Evolutionary conservation across 2,797 vertebrate genomes (phyloP), one percentile per base, ranked within the genome.

Genomic region (Cephalopachus bancanus): DNA sequence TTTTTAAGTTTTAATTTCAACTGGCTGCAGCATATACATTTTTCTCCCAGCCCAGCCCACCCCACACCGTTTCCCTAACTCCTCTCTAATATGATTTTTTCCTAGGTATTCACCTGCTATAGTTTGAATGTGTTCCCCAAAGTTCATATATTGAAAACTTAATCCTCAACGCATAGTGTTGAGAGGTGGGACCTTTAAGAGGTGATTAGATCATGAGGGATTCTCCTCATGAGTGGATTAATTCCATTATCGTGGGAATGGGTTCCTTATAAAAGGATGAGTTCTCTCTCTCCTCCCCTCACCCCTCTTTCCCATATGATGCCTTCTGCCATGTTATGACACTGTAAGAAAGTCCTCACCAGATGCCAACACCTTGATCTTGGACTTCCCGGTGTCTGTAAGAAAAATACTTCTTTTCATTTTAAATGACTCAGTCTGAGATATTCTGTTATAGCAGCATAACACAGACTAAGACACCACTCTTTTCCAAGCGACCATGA

Each of bases 1-100:
- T 44, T 85, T 90, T 78, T 10, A 94, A 75, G 17, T 95, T 94
- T 85, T 87, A 84, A 55, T 59, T 71, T 91, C 53, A 88, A n/a
- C 8, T 51, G 16, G 17, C 69, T 67, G 2, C 12, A 49, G 15
- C 5, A 59, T 65, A 74, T 16, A 76, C 11, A 78, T 22, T 59
- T 7, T 93, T 80, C 53, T 51, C 15, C 0, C 83, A 71, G 44
- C 44, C 44, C 44, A 44, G 44, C 44, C 44, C 44, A 44, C 44
- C 44, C 44, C 44, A 44, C 44, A 44, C 65, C 26, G 85, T 44
- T 9, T 15, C 44, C n/a, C 72, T 74, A 78, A 78, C 24, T 75
- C 60, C 53, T 83, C 26, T 53, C 33, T 60, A 71, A 78, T 10
- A 93, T 1, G 65, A 49, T 60, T 71, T 65, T 71, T 22, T 37